Evolutionary conservation across 2,888 invertebrate genomes (phyloP).

Genomic region (Sarcophaga carnaria): DNA sequence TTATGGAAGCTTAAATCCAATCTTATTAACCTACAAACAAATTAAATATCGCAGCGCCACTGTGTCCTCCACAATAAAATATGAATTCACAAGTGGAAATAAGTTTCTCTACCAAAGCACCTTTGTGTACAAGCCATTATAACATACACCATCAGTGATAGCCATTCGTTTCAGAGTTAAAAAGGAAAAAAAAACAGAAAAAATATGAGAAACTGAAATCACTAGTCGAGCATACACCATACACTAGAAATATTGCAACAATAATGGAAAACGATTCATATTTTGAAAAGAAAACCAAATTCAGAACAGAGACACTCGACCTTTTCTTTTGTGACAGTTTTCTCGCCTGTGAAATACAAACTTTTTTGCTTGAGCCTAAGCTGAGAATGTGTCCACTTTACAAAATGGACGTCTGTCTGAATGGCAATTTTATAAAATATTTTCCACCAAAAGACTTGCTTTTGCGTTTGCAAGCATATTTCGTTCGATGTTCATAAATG

Average conservation of each 20-base stretch:
- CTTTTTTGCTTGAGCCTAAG: not conserved
- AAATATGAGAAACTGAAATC: slow-evolving; percentile 8
- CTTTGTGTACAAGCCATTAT: slow-evolving; percentile 49
- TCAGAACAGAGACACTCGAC: no score
- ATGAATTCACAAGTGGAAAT: slow-evolving; percentile 32
- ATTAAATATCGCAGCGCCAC: not conserved
- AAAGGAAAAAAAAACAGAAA: not conserved
- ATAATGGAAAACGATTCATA: no score
- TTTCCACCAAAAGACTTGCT: not conserved
- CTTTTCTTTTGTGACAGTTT: not conserved
- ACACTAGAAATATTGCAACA: not conserved
- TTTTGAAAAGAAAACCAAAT: no score
- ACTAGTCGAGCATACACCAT: not conserved
- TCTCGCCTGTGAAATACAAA: not conserved
- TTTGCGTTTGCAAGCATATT: slow-evolving; percentile 9
- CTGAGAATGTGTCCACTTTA: not conserved
- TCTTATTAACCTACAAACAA: no score
- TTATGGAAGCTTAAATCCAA: no score
- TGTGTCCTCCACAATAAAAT: not conserved
- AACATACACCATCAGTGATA: slow-evolving; percentile 47
- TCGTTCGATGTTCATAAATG: slow-evolving; percentile 38
- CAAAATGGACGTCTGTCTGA: not conserved
- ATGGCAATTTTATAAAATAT: slow-evolving; percentile 14
- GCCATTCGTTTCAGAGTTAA: slow-evolving; percentile 1
- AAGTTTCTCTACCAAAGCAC: slow-evolving; percentile 27